These are phyloP conservation scores for Arnoldichthys spilopterus DNA, from an alignment of 2,797 vertebrate species.

Conservation along the genomic window DNA sequence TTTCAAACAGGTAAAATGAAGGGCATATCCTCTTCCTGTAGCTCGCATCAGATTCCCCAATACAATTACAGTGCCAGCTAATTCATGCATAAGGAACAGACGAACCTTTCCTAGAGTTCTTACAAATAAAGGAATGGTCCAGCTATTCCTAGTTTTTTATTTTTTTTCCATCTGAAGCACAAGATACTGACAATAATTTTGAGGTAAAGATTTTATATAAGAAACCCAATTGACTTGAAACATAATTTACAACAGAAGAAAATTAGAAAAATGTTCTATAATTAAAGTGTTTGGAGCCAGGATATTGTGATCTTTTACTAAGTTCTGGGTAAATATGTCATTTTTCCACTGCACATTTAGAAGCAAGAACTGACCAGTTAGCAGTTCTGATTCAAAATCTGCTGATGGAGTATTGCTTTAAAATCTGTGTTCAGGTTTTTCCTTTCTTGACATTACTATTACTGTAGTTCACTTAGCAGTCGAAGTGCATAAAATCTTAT, in stretches of 20 bases:
- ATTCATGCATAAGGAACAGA: not conserved
- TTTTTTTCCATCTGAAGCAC: not conserved
- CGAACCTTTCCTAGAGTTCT: not conserved
- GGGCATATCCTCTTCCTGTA: not conserved
- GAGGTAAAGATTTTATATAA: too few relatives aligned
- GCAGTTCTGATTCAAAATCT: too few relatives aligned
- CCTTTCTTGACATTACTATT: not conserved
- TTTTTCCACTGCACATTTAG: too few relatives aligned
- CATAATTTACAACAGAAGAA: too few relatives aligned
- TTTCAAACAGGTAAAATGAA: not conserved
- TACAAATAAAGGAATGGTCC: not conserved
- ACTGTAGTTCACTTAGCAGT: not conserved
- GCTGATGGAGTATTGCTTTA: not conserved
- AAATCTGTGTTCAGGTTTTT: not conserved
- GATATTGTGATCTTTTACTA: too few relatives aligned
- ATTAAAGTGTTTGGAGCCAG: too few relatives aligned
- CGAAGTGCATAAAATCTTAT: not conserved
- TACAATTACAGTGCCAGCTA: not conserved
- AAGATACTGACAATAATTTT: not conserved
- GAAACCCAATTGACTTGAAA: not conserved
- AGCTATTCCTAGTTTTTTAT: not conserved
- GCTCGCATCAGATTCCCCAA: not conserved
- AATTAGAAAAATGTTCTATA: too few relatives aligned
- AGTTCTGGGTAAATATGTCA: too few relatives aligned
- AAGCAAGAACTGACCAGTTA: too few relatives aligned